Percentiles rank a stretch among this genome's conserved stretches.
These are phyloP conservation scores for Phaethon lepturus DNA, from an alignment of 2,113 vertebrate species.

Conservation along the genomic window DNA sequence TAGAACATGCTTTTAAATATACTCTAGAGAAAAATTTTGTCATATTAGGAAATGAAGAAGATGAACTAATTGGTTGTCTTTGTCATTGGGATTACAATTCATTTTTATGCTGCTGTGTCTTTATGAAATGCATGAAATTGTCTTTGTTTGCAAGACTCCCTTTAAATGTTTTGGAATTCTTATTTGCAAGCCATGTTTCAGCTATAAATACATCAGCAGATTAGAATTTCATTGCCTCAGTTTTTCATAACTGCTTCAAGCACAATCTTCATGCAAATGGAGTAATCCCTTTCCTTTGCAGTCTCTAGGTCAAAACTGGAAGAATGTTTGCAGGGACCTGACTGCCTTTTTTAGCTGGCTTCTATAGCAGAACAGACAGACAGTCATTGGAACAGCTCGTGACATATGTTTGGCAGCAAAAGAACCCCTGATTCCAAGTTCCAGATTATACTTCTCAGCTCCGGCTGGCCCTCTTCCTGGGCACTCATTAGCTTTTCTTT, in stretches of 20 bases:
- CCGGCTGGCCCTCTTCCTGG: slow-evolving; percentile 5
- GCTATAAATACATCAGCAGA: slow-evolving; percentile 22
- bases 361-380: background rate
- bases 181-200: background rate
- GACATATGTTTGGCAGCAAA: slow-evolving; percentile 13
- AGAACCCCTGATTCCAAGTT: background rate
- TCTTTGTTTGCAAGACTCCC: slow-evolving; percentile 1
- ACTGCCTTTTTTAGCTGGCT: slow-evolving; percentile 27
- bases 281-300: slow-evolving; percentile 4
- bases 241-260: slow-evolving; percentile 16
- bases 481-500: slow-evolving; percentile 12
- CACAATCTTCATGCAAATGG: slow-evolving; percentile 1
- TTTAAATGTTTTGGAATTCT: slow-evolving; percentile 14
- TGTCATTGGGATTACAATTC: background rate
- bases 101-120: slow-evolving; percentile 33
- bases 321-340: background rate
- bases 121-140: slow-evolving; percentile 51
- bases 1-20: slow-evolving; percentile 37
- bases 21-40: slow-evolving; percentile 18
- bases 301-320: background rate
- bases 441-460: slow-evolving; percentile 1
- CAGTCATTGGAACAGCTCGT: background rate
- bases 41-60: slow-evolving; percentile 31
- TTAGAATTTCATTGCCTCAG: background rate
- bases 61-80: slow-evolving; percentile 51